Evolutionary conservation across 2,888 invertebrate genomes (phyloP).

Genomic region (Sphinx pinastri): DNA sequence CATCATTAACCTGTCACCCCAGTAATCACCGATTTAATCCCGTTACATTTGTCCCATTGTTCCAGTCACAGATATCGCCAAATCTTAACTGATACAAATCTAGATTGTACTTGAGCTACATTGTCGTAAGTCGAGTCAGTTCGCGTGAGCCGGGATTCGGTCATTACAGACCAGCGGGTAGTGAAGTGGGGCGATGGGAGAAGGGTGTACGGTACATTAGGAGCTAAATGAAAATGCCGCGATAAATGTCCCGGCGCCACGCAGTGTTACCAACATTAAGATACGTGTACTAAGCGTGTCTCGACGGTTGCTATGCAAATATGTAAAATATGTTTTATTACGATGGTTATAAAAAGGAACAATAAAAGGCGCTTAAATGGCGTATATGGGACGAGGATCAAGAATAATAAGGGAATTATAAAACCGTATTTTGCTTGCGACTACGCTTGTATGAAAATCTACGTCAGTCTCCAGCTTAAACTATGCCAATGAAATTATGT

Average conservation of each 20-base stretch:
- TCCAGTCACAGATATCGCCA: not conserved
- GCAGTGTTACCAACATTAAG: slow-evolving; percentile 37
- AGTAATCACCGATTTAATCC: not conserved
- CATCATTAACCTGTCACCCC: not conserved
- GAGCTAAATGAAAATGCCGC: slow-evolving; percentile 45
- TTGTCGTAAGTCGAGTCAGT: not conserved
- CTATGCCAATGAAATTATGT: too few relatives aligned
- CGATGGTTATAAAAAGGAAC: not conserved
- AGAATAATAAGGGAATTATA: not conserved
- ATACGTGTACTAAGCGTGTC: slow-evolving; percentile 1
- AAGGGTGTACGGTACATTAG: slow-evolving; percentile 46
- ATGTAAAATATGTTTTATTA: not conserved
- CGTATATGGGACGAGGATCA: not conserved
- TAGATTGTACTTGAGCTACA: not conserved
- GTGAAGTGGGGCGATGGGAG: not conserved
- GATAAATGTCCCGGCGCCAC: slow-evolving; percentile 32
- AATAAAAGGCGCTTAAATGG: not conserved
- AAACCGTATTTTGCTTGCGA: too few relatives aligned
- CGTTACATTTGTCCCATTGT: not conserved
- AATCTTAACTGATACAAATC: not conserved
- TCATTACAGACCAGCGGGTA: not conserved
- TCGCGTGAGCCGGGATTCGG: not conserved
- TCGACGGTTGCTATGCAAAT: slow-evolving; percentile 2
- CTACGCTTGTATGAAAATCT: too few relatives aligned
- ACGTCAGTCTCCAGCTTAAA: too few relatives aligned